Percentiles rank a stretch among this genome's conserved stretches.
Conservation (phyloP, 2,888 invertebrate species). For the Actias luna region DNA sequence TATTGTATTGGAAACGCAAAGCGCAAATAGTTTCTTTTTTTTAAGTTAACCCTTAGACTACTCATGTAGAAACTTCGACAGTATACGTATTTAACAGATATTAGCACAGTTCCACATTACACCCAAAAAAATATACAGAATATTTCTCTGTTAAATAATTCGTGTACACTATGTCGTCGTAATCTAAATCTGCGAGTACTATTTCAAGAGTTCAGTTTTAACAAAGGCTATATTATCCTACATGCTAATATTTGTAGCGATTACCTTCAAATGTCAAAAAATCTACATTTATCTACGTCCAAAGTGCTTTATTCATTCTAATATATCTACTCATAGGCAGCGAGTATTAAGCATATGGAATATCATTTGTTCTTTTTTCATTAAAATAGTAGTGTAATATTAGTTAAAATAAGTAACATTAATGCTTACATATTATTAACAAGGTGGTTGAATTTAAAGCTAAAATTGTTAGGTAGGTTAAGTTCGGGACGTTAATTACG, state of each 20-base stretch:
- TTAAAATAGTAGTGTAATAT: neutral
- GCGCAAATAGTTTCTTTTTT: too few relatives aligned
- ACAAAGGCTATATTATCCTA: neutral
- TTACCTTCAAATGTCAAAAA: neutral
- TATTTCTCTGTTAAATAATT: too few relatives aligned
- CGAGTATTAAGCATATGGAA: neutral
- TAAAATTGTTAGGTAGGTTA: constrained; percentile 11
- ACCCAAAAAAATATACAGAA: too few relatives aligned
- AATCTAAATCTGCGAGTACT: too few relatives aligned
- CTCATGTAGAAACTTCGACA: too few relatives aligned
- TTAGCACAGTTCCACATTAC: too few relatives aligned
- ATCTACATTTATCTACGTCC: neutral
- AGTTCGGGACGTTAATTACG: constrained; percentile 11
- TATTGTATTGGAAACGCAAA: too few relatives aligned
- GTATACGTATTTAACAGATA: too few relatives aligned
- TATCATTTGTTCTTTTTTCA: neutral
- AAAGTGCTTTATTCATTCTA: neutral
- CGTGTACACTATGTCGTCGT: too few relatives aligned
- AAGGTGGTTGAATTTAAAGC: neutral
- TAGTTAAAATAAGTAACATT: neutral
- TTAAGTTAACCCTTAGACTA: too few relatives aligned
- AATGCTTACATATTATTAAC: neutral
- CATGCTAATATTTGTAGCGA: neutral
- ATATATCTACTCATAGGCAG: too few relatives aligned
- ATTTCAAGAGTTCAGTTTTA: too few relatives aligned